A percentile compares a stretch with the other conserved stretches of the same genome.
Evolutionary conservation across 1,140 invertebrate species (phyloP).

Genomic region (Bombus pascuorum): DNA sequence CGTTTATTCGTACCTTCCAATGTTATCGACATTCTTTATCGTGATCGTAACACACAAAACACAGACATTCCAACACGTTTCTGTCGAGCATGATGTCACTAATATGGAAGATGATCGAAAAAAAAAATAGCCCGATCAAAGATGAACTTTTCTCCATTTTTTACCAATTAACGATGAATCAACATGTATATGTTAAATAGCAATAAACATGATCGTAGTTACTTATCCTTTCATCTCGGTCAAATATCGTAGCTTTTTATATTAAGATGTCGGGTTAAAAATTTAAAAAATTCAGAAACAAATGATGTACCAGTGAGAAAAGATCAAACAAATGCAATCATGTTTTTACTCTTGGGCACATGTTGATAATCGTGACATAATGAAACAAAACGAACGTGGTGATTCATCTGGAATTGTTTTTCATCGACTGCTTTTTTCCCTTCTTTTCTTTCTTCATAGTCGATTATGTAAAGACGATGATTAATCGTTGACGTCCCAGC

Average conservation of each 20-base stretch:
- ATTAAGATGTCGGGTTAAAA: not conserved
- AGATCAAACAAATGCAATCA: not conserved
- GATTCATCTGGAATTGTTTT: slow-evolving; percentile 49
- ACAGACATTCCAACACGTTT: not conserved
- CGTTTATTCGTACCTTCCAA: slow-evolving; percentile 36
- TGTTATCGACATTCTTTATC: slow-evolving; percentile 52
- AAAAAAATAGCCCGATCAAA: not conserved
- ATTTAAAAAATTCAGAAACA: not conserved
- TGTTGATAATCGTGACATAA: slow-evolving; percentile 52
- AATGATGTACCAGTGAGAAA: not conserved
- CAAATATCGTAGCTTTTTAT: not conserved
- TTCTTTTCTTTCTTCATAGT: not conserved
- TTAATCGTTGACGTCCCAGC: not conserved
- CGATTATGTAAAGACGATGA: slow-evolving; percentile 26
- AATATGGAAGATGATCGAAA: not conserved
- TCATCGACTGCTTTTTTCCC: not conserved
- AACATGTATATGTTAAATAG: not conserved
- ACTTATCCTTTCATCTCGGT: not conserved
- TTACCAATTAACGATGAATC: not conserved
- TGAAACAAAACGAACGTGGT: not conserved
- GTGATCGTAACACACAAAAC: not conserved
- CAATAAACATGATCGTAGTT: not conserved
- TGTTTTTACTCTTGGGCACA: not conserved
- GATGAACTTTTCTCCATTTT: not conserved
- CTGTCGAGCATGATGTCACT: slow-evolving; percentile 39